Conservation (phyloP, 2,888 invertebrate species). For the Aspidiotus destructor region DNA sequence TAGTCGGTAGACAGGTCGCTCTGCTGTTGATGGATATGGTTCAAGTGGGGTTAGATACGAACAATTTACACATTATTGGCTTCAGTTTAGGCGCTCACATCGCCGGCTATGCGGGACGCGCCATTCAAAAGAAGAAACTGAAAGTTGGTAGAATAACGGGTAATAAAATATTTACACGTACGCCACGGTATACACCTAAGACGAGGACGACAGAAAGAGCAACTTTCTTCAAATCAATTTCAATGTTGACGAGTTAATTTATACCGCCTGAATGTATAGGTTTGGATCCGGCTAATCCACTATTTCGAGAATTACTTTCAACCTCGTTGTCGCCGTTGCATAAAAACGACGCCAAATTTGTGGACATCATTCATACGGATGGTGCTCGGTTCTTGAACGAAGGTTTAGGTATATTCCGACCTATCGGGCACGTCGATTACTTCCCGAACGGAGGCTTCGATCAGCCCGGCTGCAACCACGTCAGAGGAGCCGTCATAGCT, state of each 20-base stretch:
- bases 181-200: background rate
- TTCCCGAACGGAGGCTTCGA: constrained; percentile 53
- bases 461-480: constrained; percentile 52
- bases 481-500: constrained; percentile 49
- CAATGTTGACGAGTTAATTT: no score
- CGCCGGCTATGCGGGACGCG: constrained; percentile 51
- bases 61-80: constrained; percentile 48
- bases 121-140: constrained; percentile 44
- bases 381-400: constrained; percentile 51
- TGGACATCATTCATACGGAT: constrained; percentile 61
- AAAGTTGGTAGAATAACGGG: constrained; percentile 52
- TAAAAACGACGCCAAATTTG: constrained; percentile 52
- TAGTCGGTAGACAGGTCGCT: constrained; percentile 50
- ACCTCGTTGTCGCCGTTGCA: constrained; percentile 51
- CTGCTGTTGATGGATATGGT: constrained; percentile 47
- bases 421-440: constrained; percentile 52
- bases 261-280: constrained; percentile 39
- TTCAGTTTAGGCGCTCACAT: constrained; percentile 55
- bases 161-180: constrained; percentile 31
- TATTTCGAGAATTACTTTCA: constrained; percentile 50
- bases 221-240: no score
- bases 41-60: constrained; percentile 44
- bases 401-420: constrained; percentile 51
- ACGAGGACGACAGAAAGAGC: no score
- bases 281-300: constrained; percentile 50